Evolutionary conservation across 1,140 invertebrate species (phyloP).

Genomic region (Drosophila novamexicana): DNA sequence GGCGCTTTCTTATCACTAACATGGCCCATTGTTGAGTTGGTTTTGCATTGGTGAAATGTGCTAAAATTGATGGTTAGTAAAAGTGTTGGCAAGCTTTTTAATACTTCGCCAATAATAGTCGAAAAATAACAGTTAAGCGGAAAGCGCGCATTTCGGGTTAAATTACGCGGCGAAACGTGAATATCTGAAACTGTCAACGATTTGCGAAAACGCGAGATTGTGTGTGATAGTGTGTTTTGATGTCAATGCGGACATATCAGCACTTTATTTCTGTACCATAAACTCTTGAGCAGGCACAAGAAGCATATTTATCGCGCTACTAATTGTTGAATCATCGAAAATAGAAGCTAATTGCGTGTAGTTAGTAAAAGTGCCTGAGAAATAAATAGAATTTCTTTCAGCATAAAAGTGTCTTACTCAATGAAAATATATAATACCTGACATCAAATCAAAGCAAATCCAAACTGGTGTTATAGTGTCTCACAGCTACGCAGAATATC

Average conservation of each 20-base stretch:
- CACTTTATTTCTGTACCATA: slow-evolving; percentile 6
- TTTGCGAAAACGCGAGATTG: slow-evolving; percentile 13
- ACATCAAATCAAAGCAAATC: slow-evolving; percentile 1
- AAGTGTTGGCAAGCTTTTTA: slow-evolving; percentile 5
- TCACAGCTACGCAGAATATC: neutral
- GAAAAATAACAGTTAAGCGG: slow-evolving; percentile 15
- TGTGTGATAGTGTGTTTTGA: slow-evolving; percentile 6
- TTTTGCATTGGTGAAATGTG: slow-evolving; percentile 9
- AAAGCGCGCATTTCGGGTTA: slow-evolving; percentile 22
- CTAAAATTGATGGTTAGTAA: neutral
- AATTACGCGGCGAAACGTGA: slow-evolving; percentile 20
- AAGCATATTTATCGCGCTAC: slow-evolving; percentile 11
- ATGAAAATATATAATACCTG: neutral
- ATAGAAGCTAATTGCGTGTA: slow-evolving; percentile 9
- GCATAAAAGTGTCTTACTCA: neutral
- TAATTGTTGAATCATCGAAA: slow-evolving; percentile 22
- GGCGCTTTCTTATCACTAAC: slow-evolving; percentile 13
- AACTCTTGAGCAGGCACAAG: neutral
- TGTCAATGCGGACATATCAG: slow-evolving; percentile 21
- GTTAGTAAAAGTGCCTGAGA: slow-evolving; percentile 1
- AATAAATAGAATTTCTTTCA: neutral
- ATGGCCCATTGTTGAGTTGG: slow-evolving; percentile 9
- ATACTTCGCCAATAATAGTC: slow-evolving; percentile 23
- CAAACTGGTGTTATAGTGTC: neutral
- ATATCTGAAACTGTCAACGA: slow-evolving; percentile 5